Evolutionary conservation across 2,113 vertebrate genomes (phyloP), one percentile per base, ranked within the genome.

Genomic region (Taurulus bubalis): DNA sequence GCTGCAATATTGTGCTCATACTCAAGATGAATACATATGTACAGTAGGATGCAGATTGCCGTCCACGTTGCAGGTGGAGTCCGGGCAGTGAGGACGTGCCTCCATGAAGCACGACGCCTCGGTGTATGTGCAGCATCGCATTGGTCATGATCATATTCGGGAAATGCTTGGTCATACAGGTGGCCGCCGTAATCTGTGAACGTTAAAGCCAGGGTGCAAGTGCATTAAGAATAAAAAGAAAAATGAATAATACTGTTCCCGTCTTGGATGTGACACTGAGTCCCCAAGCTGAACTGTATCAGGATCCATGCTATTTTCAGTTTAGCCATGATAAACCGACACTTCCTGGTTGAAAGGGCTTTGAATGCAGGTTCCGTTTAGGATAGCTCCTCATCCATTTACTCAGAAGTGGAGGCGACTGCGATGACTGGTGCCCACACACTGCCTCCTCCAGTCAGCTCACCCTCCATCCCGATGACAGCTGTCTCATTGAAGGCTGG

Each of bases 41-140:
- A 53, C 71, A 85, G 56, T 88, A 66, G 77, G 40, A 47, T 67
- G 59, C 32, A 66, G 79, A 87, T 87, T 72, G 79, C 83, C 55
- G 24, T 7, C 26, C 62, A 79, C 79, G 67, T 63, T 68, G 30
- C 30, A 32, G 30, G 2, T 32, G 30, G 4, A 32, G 30, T 32
- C 30, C 30, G 4, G 30, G 2, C 30, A 32, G 20, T 9, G 4
- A 63, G 28, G 30, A 55, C 16, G 53, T 26, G 40, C 58, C 38
- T 51, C 28, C 49, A 49, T 68, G 30, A 18, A 32, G 10, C n/a
- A 14, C 14, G 14, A 12, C 24, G 11, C 24, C 16, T 20, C 16
- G 56, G 28, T 24, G 3, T 20, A 22, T 64, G 26, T 75, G 64
- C 20, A 47, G n/a, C 9, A 12, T 22, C 15, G 7, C 26, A 59